A percentile compares a stretch with the other conserved stretches of the same genome.
Evolutionary conservation across 2,888 invertebrate genomes (phyloP).

Genomic region (Orthonevra nobilis): DNA sequence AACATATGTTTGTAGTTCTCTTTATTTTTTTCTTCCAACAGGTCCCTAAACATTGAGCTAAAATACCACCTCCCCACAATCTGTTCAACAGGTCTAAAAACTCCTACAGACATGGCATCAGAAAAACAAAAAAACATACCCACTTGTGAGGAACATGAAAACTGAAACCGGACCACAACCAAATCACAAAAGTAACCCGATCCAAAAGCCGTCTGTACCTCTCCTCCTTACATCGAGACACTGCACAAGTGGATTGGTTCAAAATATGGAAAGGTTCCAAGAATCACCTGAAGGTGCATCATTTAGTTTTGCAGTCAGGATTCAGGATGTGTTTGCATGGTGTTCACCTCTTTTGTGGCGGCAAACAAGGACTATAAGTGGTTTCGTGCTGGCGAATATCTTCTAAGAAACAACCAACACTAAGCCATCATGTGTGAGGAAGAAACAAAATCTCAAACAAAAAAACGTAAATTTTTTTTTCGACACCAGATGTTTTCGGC

Average conservation of each 20-base stretch:
- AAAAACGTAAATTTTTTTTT: conserved; percentile 2
- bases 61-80: conserved; percentile 1
- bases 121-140: conserved; percentile 12
- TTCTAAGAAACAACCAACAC: too few relatives aligned
- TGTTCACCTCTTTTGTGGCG: too few relatives aligned
- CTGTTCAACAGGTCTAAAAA: conserved; percentile 41
- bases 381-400: too few relatives aligned
- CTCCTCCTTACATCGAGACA: background rate
- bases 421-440: too few relatives aligned
- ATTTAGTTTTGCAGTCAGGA: background rate
- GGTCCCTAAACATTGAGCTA: background rate
- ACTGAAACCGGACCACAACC: conserved; percentile 6
- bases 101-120: conserved; percentile 5
- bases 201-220: too few relatives aligned
- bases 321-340: background rate
- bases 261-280: conserved; percentile 40
- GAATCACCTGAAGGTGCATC: conserved; percentile 43
- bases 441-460: conserved; percentile 1
- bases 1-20: background rate
- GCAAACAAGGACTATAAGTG: too few relatives aligned
- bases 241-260: too few relatives aligned
- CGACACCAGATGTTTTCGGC: too few relatives aligned
- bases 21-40: background rate
- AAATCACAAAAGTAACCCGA: conserved; percentile 11
- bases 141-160: background rate